Conservation (phyloP, 2,113 vertebrate genomes). For the Piprites chloris region DNA sequence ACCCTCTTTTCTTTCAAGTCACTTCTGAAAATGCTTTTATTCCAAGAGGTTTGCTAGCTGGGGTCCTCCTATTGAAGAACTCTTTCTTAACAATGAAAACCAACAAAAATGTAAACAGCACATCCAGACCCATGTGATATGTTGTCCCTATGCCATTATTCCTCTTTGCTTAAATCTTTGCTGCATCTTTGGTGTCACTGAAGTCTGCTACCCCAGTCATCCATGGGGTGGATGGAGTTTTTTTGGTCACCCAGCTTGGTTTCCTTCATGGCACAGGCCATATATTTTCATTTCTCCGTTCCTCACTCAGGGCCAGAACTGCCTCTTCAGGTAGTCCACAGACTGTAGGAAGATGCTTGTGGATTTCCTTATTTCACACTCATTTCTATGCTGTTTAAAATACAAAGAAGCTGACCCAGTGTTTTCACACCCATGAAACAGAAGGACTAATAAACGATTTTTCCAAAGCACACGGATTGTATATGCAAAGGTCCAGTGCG, state of each 20-base stretch:
- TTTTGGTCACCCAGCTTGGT: neutral
- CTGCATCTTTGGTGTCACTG: neutral
- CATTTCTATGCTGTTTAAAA: conserved; percentile 7
- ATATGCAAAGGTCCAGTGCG: conserved; percentile 58
- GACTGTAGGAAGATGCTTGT: neutral
- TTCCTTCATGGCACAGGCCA: neutral
- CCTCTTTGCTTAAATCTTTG: neutral
- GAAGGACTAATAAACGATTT: conserved; percentile 24
- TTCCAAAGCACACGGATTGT: conserved; percentile 14
- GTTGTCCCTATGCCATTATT: neutral
- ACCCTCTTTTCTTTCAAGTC: conserved; percentile 66
- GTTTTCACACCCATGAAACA: conserved; percentile 33
- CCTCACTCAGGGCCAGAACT: neutral
- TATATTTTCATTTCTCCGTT: neutral
- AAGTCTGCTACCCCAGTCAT: neutral
- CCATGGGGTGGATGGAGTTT: neutral
- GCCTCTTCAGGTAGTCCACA: neutral
- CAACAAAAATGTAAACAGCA: neutral
- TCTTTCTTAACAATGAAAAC: neutral
- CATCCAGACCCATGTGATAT: rapidly evolving
- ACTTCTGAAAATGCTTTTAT: conserved; percentile 34
- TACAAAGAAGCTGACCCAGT: conserved; percentile 49
- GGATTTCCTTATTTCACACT: conserved; percentile 47
- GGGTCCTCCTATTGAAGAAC: neutral
- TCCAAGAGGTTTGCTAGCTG: conserved; percentile 6